Base-by-base conservation (phyloP, 2,797 vertebrate species). In the Coregonus sp. region DNA sequence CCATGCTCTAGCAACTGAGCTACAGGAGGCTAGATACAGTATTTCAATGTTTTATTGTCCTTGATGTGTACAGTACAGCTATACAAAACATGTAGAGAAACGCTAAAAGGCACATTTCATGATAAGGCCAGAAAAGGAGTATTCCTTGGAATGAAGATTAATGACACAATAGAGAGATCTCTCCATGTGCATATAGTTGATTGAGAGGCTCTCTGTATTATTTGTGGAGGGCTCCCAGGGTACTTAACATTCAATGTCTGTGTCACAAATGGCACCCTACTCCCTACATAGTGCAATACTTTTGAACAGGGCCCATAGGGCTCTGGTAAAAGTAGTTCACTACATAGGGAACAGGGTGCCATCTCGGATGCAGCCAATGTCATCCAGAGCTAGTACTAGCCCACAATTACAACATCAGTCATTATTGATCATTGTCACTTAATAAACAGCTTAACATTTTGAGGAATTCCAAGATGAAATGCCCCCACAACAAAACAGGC, bases 381-480 rank as follows among this genome's bases (percentile, higher is more conserved):
- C 40, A 47, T 11, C 40, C 40, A 9, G 40, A 47, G 31, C 65
- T 37, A 63, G 56, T 78, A 86, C 85, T 85, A 87, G 82, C 84
- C 88, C 84, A 71, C 91, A 92, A 93, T 92, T 91, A 91, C 88
- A 87, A 83, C 92, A 93, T 93, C 89, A 91, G 87, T 93, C 91
- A 92, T 92, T 93, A 91, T 93, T 93, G 90, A 92, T 93, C 89
- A 91, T 86, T 90, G 90, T 92, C 91, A 91, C 87, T 85, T 87
- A 91, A 88, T 88, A 91, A 92, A 90, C 88, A 90, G 87, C 59
- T 78, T 85, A 89, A 89, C 90, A 81, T 90, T 87, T 85, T 81
- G 80, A 88, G 79, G 86, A 87, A 89, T 87, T 85, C 78, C 7
- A 59, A 84, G 85, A 90, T 83, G 80, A 88, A 87, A 87, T 35